Evolutionary conservation across 2,797 vertebrate genomes (phyloP).

Genomic region (Cetoscarus ocellatus): DNA sequence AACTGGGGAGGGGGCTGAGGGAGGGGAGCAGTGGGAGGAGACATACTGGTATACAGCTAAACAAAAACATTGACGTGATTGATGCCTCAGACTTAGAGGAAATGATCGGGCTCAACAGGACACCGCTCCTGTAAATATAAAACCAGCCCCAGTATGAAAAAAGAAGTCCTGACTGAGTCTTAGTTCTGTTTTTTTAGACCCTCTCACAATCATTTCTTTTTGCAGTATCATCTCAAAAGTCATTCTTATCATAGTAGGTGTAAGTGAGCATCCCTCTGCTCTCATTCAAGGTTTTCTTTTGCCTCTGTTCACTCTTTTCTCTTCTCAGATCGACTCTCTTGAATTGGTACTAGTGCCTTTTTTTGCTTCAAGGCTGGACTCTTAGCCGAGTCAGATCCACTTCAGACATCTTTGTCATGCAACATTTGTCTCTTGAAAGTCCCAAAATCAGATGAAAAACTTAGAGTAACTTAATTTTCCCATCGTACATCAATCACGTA

Average conservation of each 20-base stretch:
- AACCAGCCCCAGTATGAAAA: constrained; percentile 21
- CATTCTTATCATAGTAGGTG: constrained; percentile 20
- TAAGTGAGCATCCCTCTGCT: constrained; percentile 19
- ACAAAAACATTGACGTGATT: constrained; percentile 71
- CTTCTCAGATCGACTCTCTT: background rate
- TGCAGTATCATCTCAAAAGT: constrained; percentile 31
- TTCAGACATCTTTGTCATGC: background rate
- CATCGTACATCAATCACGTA: too few relatives aligned
- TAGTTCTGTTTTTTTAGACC: constrained; percentile 34
- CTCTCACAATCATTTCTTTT: constrained; percentile 13
- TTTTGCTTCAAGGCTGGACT: background rate
- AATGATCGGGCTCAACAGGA: constrained; percentile 47
- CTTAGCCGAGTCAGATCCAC: background rate
- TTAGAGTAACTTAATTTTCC: too few relatives aligned
- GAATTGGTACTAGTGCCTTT: background rate
- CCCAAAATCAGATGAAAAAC: too few relatives aligned
- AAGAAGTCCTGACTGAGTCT: constrained; percentile 33
- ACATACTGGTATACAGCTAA: constrained; percentile 75
- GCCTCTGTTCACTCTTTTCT: background rate
- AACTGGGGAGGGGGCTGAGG: constrained; percentile 28
- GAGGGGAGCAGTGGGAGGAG: constrained; percentile 62
- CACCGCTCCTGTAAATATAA: constrained; percentile 51
- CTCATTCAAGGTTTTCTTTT: constrained; percentile 13
- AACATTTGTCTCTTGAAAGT: too few relatives aligned
- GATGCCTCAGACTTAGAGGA: constrained; percentile 50